Evolutionary conservation across 35 echinoderm and acorn worm species (phyloP), one percentile per base, ranked within the genome.

Genomic region (Ophioderma brevispina): DNA sequence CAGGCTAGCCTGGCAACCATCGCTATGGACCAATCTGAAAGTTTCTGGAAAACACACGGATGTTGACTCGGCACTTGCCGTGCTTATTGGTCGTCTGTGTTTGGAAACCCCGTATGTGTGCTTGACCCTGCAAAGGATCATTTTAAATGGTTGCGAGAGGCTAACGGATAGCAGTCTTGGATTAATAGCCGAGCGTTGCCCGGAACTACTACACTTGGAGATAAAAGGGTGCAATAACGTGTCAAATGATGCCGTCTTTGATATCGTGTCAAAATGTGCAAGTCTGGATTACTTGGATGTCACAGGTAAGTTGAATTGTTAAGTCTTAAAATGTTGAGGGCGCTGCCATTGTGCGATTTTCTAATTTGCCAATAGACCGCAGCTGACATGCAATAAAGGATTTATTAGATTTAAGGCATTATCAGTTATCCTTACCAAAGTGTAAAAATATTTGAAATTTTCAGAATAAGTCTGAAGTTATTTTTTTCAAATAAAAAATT

Each of bases 101-200:
- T 63, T 81, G 37, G 97, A 99, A 84, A 99, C 97, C 8, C 97
- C 97, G 21, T 95, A 99, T 76, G 92, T 95, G 40, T 95, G 93
- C 63, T 88, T 99, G 83, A 88, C 86, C 18, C 87, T 99, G 0
- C 90, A 91, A 41, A 90, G 79, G 56, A 84, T 99, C 63, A 46
- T 94, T 19, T 86, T 99, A 39, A 93, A 92, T 79, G 93, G 94
- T 19, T 99, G 97, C 87, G 94, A 95, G 59, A 88, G 84, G 41
- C 77, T 99, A 76, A 91, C 90, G 13, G 97, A 99, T 32, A 76
- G 35, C 25, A 88, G 94, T 55, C 85, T 99, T 34, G 81, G 55
- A 80, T 35, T 93, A 0, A 87, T 99, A 1, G 87, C 97, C 0
- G 50, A 92, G 77, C 78, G 91, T 55, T 99, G 94, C 76, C 97